Evolutionary conservation across 2,113 vertebrate species (phyloP).

Genomic region (Chlamydotis undulata): DNA sequence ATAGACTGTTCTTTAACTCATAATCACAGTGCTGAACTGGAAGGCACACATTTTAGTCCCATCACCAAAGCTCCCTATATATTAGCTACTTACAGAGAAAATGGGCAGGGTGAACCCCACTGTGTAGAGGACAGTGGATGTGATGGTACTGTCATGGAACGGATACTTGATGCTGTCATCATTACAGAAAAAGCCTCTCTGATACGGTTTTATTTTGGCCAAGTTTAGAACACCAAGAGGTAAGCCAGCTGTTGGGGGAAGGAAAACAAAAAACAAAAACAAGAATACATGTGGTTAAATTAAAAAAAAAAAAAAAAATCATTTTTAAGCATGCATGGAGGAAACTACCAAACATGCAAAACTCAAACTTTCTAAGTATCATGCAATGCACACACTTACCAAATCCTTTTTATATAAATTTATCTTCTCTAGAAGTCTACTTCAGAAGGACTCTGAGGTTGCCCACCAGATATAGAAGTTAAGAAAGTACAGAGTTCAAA

Average conservation of each 20-base stretch:
- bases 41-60: conserved; percentile 44
- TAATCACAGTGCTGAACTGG: neutral
- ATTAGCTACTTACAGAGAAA: conserved; percentile 93
- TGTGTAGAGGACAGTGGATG: conserved; percentile 88
- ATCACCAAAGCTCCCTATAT: conserved; percentile 67
- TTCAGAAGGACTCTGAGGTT: neutral
- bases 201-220: conserved; percentile 94
- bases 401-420: neutral
- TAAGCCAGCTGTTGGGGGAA: conserved; percentile 92
- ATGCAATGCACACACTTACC: conserved; percentile 20
- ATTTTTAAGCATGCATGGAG: conserved; percentile 40
- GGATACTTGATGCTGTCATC: conserved; percentile 97
- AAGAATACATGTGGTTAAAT: conserved; percentile 79
- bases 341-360: conserved; percentile 50
- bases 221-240: conserved; percentile 96
- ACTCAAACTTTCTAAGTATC: neutral
- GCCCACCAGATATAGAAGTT: neutral
- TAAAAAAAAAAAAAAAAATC: conserved; percentile 43
- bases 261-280: conserved; percentile 70
- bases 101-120: conserved; percentile 94
- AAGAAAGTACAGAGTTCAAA: neutral
- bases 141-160: conserved; percentile 92
- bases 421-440: neutral
- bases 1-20: neutral
- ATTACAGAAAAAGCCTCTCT: conserved; percentile 99